These are phyloP conservation scores for Brachionichthys hirsutus DNA, from an alignment of 2,113 vertebrate species.

Conservation along the genomic window DNA sequence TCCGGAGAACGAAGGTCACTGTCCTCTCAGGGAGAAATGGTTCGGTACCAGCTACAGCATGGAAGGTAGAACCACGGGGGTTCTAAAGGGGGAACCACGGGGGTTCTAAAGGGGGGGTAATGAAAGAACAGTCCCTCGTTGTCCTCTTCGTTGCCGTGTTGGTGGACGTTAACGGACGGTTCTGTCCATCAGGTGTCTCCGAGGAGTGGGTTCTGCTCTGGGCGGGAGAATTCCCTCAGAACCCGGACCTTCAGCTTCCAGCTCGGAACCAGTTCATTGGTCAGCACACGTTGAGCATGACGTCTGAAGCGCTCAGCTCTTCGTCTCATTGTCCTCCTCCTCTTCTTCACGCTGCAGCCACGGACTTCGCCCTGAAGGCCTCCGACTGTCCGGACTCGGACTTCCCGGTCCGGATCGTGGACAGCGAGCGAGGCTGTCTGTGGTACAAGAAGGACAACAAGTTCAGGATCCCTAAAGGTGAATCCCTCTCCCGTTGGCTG, in stretches of 20 bases:
- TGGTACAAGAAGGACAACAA: slow-evolving; percentile 98
- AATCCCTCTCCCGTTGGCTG: background rate
- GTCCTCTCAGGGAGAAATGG: slow-evolving; percentile 87
- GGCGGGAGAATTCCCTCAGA: slow-evolving; percentile 83
- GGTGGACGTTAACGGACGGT: too few relatives aligned
- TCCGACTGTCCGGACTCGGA: slow-evolving; percentile 86
- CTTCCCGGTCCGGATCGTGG: slow-evolving; percentile 84
- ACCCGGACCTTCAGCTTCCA: slow-evolving; percentile 88
- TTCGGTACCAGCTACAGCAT: slow-evolving; percentile 89
- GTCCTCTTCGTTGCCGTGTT: too few relatives aligned
- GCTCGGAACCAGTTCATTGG: slow-evolving; percentile 94
- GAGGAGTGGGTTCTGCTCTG: slow-evolving; percentile 84
- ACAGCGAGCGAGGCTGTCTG: slow-evolving; percentile 81
- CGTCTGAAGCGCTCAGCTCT: background rate
- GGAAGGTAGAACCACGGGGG: slow-evolving; percentile 74
- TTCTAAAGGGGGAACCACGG: too few relatives aligned
- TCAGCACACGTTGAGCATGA: slow-evolving; percentile 55
- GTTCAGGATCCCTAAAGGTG: slow-evolving; percentile 98
- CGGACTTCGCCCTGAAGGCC: slow-evolving; percentile 86
- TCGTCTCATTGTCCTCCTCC: background rate
- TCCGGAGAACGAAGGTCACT: slow-evolving; percentile 87
- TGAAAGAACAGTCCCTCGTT: too few relatives aligned
- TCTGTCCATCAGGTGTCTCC: slow-evolving; percentile 78
- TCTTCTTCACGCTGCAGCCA: slow-evolving; percentile 72
- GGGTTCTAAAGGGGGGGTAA: too few relatives aligned